Base-by-base conservation (phyloP, 2,888 invertebrate genomes). In the Lampropteryx suffumata region DNA sequence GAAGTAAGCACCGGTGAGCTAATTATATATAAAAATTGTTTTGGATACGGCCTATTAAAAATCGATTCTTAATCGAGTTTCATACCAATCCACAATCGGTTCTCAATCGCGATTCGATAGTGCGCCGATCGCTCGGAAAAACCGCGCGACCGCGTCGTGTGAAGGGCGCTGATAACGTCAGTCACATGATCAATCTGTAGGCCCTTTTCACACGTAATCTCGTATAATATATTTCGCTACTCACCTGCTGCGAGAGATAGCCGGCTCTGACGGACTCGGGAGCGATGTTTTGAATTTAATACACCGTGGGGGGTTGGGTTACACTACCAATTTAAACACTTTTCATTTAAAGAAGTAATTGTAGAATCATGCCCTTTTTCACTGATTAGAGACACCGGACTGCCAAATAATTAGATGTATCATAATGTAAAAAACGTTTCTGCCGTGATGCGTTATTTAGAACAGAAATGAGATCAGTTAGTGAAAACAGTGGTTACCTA, bases 141-240 rank as follows among this genome's bases (percentile, higher is more conserved):
- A 50, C 24, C 39, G 39, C 53, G 44, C 39, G 54, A 41, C 39
- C 57, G 47, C 50, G 45, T 40, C 54, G 50, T 45, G 48, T 57
- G 53, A 52, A 49, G 48, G 36, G 49, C 10, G 30, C 37, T 42
- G 64, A 65, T 65, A 61, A 63, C 59, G 63, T 65, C 63, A 55
- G 27, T 50, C 56, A 39, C 61, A 63, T 62, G 66, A 66, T 66
- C 64, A 66, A 66, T 66, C 82, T 79, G 62, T 51, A 59, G 67
- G 67, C 81, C 83, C 81, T 79, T 70, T 71, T 81, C 82, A 75
- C 65, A 42, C 64, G 69, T 79, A 73, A 83, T 84, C 84, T 80
- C 67, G 62, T 65, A 74, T 76, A 70, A 78, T 77, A 82, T 82
- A 80, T 82, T 73, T 74, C 73, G 69, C 65, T 62, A 65, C 69